Conservation (phyloP, 2,113 vertebrate genomes). For the Microcebus murinus region DNA sequence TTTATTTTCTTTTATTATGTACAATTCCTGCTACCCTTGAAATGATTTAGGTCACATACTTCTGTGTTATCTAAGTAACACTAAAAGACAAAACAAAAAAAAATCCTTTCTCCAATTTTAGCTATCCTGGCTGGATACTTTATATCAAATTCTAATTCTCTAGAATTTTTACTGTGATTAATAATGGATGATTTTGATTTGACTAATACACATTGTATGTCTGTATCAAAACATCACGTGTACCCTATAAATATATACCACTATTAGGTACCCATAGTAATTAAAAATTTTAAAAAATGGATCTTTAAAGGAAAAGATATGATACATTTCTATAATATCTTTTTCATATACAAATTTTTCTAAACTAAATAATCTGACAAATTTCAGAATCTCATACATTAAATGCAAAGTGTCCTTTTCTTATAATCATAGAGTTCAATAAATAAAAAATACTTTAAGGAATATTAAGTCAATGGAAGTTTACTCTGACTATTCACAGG, state of each 20-base stretch:
- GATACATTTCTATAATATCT: constrained; percentile 4
- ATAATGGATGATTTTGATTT: not conserved
- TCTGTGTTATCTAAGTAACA: constrained; percentile 73
- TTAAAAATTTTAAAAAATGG: too few species aligned
- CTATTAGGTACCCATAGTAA: too few species aligned
- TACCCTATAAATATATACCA: too few species aligned
- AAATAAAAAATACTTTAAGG: not conserved
- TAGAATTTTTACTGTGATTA: not conserved
- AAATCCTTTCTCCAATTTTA: constrained; percentile 43
- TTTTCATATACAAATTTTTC: not conserved
- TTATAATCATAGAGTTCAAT: not conserved
- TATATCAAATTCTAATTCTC: not conserved
- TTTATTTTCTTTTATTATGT: constrained; percentile 63
- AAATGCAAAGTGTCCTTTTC: not conserved
- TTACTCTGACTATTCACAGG: not conserved
- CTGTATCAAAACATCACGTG: too few species aligned
- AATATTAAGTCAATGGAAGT: not conserved
- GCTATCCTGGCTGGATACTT: not conserved
- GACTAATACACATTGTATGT: too few species aligned
- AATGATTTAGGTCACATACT: constrained; percentile 71
- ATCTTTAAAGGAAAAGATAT: not conserved
- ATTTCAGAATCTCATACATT: not conserved
- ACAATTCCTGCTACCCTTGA: constrained; percentile 68
- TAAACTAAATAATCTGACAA: not conserved
- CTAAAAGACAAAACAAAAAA: constrained; percentile 50